Base-by-base conservation (phyloP, 2,888 invertebrate genomes). In the Campoletis raptor region DNA sequence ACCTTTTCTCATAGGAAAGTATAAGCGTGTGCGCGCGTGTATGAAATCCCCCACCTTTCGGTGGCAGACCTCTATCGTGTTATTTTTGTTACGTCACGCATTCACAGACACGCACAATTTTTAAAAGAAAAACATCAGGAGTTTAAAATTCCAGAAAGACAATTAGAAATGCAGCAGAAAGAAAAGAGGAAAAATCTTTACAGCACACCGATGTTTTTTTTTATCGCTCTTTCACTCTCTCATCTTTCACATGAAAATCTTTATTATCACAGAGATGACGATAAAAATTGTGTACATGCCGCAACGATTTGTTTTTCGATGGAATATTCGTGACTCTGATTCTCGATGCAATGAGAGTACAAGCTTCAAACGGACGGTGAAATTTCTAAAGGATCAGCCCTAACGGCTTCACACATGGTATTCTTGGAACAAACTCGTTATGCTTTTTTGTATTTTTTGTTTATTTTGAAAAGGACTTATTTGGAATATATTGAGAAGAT, bases 221-320 rank as follows among this genome's bases (percentile, higher is more conserved):
- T 30, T 21, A 61, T 74, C 30, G 45, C 57, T 54, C 52, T 37
- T 12, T 42, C 30, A 24, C 12, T 67, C 18, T 57, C 21, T 64
- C 67, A 37, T 87, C 80, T 73, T 64, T 64, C 45, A 12, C 42
- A 45, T 81, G 79, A 86, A 61, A 30, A 83, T 85, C 78, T 89
- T 89, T 88, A 89, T 89, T 89, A 88, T 88, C 88, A 89, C 86
- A 88, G 85, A 85, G 80, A 89, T 82, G 86, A 89, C 78, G 86
- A 86, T 85, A 89, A 87, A 88, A 76, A 80, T 85, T 74, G 40
- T 80, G 67, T 83, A 83, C 72, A 80, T 64, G 72, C 66, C 24
- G 70, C 73, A 72, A 76, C n/a, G 30, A 70, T 48, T 9, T 79
- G 21, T 54, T 57, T 80, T 37, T 21, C 40, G 30, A 24, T 72